These are phyloP conservation scores for Epizoanthus ramosus DNA, from an alignment of 92 coral and sea anemone species.

Conservation along the genomic window DNA sequence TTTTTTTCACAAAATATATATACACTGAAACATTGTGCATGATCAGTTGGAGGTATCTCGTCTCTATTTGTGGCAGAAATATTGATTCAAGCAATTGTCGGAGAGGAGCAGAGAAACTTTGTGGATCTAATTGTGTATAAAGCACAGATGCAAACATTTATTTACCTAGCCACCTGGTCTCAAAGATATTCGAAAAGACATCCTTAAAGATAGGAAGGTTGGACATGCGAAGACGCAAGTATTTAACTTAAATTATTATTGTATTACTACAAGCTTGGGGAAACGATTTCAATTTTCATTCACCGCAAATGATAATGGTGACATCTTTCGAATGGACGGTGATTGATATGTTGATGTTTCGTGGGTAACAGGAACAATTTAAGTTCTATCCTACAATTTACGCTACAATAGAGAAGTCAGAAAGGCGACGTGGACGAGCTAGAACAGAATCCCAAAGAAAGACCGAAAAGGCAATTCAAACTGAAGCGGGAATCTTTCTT, in stretches of 20 bases:
- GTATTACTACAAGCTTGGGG: no score
- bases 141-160: neutral
- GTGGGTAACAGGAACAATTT: neutral
- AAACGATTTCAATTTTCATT: neutral
- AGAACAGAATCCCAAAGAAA: no score
- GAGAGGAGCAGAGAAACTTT: neutral
- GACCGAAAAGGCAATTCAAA: no score
- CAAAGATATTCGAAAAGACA: neutral
- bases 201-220: neutral
- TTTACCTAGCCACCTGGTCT: neutral
- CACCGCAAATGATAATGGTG: neutral
- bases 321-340: constrained; percentile 8
- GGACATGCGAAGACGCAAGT: neutral
- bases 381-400: no score
- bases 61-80: neutral
- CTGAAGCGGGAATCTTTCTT: no score
- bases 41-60: neutral
- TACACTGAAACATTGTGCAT: neutral
- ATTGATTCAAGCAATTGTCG: neutral
- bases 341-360: neutral
- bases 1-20: neutral
- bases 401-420: neutral
- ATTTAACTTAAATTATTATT: neutral
- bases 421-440: neutral
- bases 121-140: constrained; percentile 9